Evolutionary conservation across 2,888 invertebrate species (phyloP).

Genomic region (Drosophila aldrichi): DNA sequence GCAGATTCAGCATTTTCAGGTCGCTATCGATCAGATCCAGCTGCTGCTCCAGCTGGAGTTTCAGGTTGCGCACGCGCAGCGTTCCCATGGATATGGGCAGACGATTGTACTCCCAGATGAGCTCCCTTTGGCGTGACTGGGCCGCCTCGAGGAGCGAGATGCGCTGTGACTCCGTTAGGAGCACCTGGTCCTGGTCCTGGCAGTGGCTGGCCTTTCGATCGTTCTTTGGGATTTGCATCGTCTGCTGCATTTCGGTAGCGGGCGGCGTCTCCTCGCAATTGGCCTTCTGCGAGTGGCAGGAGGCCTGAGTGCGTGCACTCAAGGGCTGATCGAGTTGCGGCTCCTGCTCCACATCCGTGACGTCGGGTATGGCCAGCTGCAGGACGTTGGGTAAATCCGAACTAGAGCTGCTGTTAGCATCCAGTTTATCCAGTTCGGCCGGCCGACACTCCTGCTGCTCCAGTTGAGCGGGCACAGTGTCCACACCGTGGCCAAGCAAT

Average conservation of each 20-base stretch:
- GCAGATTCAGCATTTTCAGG: constrained; percentile 38
- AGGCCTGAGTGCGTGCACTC: constrained; percentile 43
- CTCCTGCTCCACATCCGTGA: constrained; percentile 59
- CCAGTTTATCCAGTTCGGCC: neutral
- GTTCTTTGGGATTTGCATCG: neutral
- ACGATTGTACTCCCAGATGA: constrained; percentile 62
- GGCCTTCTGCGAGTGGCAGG: constrained; percentile 9
- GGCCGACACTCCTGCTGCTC: constrained; percentile 1
- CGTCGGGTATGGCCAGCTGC: constrained; percentile 59
- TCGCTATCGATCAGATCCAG: constrained; percentile 59
- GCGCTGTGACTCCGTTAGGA: constrained; percentile 47
- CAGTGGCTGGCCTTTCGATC: neutral
- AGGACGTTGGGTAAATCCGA: constrained; percentile 4
- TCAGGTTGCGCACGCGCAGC: constrained; percentile 64
- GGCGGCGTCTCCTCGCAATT: neutral
- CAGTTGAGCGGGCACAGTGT: constrained; percentile 21
- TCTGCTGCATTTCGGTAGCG: neutral
- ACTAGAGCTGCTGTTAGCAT: neutral
- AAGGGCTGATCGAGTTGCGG: constrained; percentile 45
- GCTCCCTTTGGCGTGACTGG: constrained; percentile 35
- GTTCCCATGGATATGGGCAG: constrained; percentile 61
- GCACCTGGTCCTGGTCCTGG: constrained; percentile 9
- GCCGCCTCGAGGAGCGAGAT: constrained; percentile 29
- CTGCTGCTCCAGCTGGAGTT: constrained; percentile 52
- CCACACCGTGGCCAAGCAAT: constrained; percentile 9